phyloP scores from a whole-genome alignment of 2,888 invertebrate genomes.

The Calameuta filiformis region DNA sequence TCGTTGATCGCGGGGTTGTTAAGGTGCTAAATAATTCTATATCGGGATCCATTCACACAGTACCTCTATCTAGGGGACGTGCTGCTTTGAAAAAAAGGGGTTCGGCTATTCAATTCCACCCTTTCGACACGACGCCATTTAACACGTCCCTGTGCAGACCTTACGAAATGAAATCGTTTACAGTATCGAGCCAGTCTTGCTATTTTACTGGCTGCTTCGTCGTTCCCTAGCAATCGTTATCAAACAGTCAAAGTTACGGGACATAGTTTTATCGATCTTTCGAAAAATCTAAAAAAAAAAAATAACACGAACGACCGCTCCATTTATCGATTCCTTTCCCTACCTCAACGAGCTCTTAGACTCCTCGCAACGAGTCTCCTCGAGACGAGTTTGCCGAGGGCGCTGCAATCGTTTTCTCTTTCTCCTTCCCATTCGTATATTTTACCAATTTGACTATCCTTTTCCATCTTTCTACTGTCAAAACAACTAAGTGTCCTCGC shows the following conservation, averaged over 20 bases:
- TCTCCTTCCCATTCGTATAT: neutral
- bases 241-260: neutral
- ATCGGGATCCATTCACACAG: neutral
- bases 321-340: neutral
- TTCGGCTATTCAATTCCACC: neutral
- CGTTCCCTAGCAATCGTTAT: neutral
- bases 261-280: neutral
- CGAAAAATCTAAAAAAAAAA: neutral
- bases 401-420: constrained; percentile 11
- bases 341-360: neutral
- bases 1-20: neutral
- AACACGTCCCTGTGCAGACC: neutral
- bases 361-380: neutral
- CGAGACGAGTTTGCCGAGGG: constrained; percentile 20
- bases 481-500: neutral
- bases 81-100: neutral
- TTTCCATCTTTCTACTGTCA: neutral
- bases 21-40: neutral
- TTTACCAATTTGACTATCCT: neutral
- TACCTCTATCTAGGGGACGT: neutral
- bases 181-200: neutral
- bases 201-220: neutral
- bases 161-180: neutral
- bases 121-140: neutral
- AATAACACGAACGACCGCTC: neutral